Base-by-base conservation (phyloP, 2,888 invertebrate genomes). In the Rutpela maculata region DNA sequence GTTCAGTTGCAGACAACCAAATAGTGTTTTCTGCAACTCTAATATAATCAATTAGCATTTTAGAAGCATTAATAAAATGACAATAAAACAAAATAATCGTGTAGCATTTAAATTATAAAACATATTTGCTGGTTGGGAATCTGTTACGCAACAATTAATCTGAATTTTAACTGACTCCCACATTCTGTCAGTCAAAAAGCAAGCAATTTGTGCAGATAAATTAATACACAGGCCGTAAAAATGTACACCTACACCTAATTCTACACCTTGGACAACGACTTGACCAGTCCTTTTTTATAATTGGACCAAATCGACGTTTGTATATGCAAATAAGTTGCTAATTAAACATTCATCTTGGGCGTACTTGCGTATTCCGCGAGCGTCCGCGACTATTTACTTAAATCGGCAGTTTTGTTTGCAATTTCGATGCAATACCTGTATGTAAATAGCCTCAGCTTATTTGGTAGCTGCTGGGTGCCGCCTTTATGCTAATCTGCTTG, bases 401-500 rank as follows among this genome's bases (percentile, higher is more conserved):
- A 43, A 65, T 43, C 18, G 26, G 18, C 38, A 15, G 17, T 65
- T 65, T 31, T 43, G 65, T 43, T 43, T 43, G 43, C 43, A 6
- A 43, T 65, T 65, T 65, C 65, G 65, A 65, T 43, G 65, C 43
- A 63, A 35, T 35, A 35, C 35, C 17, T 31, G 35, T 35, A 63
- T 65, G 65, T 38, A 65, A 65, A 65, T 43, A 12, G 15, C 31
- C 65, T 2, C 19, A 11, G 43, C 65, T 38, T 38, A 65, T 65
- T 65, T 43, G 65, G 65, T 65, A 43, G 65, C 50, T n/a, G 50
- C 65, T 38, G 12, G 43, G 19, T 17, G n/a, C 65, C 65, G 65
- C 43, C 65, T 65, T 43, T 65, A 65, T 43, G 65, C 19, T 43
- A 65, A 65, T 65, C 43, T 11, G 15, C 43, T 11, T 19, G 43